Evolutionary conservation across 1,140 invertebrate species (phyloP).

Genomic region (Sycophaga agraensis): DNA sequence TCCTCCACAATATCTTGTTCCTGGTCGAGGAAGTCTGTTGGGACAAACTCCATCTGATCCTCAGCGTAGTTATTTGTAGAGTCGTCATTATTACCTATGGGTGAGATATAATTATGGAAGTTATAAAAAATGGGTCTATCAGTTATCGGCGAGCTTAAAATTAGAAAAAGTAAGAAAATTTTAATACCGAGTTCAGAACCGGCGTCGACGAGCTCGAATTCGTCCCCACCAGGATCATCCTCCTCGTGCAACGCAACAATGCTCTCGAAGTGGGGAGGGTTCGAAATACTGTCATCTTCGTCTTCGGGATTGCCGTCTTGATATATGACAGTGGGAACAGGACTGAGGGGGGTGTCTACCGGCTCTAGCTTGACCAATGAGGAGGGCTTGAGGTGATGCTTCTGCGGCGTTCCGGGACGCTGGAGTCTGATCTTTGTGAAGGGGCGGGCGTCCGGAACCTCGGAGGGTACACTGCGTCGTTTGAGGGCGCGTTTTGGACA

Average conservation of each 20-base stretch:
- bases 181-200: constrained; percentile 4
- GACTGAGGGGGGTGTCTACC: constrained; percentile 51
- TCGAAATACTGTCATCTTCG: constrained; percentile 26
- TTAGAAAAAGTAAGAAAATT: no score
- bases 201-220: constrained; percentile 28
- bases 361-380: constrained; percentile 47
- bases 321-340: constrained; percentile 39
- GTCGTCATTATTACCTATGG: constrained; percentile 15
- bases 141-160: no score
- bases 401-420: constrained; percentile 39
- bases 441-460: constrained; percentile 35
- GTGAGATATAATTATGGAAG: neutral
- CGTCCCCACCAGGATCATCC: constrained; percentile 48
- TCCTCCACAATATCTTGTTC: constrained; percentile 54
- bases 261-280: constrained; percentile 40
- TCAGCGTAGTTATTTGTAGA: constrained; percentile 41
- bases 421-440: constrained; percentile 53
- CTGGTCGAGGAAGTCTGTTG: constrained; percentile 54
- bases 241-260: constrained; percentile 48
- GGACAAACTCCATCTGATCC: constrained; percentile 56
- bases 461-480: constrained; percentile 36
- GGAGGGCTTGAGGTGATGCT: constrained; percentile 26
- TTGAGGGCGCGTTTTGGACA: constrained; percentile 51
- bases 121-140: no score
- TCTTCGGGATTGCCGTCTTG: constrained; percentile 29